Evolutionary conservation across 2,113 vertebrate genomes (phyloP).

Genomic region (Nymphicus hollandicus): DNA sequence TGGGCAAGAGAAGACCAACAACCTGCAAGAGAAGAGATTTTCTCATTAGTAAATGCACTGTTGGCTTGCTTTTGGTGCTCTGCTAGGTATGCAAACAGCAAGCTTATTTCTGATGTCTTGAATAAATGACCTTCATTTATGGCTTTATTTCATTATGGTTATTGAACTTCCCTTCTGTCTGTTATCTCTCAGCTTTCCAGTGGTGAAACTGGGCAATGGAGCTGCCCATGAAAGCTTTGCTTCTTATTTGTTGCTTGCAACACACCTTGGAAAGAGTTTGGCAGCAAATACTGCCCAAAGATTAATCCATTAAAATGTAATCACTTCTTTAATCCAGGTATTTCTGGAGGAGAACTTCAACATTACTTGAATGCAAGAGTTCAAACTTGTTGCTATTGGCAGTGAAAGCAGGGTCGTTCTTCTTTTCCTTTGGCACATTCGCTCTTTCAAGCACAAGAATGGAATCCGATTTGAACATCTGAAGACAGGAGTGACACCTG

Average conservation of each 20-base stretch:
- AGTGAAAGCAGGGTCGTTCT: background rate
- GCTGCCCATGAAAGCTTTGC: background rate
- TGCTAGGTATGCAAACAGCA: background rate
- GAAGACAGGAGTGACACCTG: conserved; percentile 11
- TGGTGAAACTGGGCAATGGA: background rate
- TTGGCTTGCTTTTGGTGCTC: background rate
- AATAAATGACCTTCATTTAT: background rate
- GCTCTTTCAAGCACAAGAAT: background rate
- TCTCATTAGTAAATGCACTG: background rate
- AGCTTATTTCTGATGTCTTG: background rate
- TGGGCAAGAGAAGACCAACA: conserved; percentile 92
- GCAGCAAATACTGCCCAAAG: background rate
- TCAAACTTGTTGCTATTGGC: background rate
- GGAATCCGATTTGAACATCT: background rate
- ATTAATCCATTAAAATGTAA: background rate
- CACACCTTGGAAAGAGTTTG: background rate
- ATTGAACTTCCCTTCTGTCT: background rate
- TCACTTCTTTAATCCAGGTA: background rate
- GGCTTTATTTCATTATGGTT: background rate
- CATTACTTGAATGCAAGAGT: fast-evolving
- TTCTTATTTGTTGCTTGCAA: background rate
- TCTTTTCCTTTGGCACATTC: background rate
- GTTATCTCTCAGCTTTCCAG: background rate
- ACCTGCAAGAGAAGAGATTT: conserved; percentile 76
- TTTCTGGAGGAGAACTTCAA: background rate